phyloP scores from a whole-genome alignment of 2,113 vertebrate genomes.

The Charina bottae region DNA sequence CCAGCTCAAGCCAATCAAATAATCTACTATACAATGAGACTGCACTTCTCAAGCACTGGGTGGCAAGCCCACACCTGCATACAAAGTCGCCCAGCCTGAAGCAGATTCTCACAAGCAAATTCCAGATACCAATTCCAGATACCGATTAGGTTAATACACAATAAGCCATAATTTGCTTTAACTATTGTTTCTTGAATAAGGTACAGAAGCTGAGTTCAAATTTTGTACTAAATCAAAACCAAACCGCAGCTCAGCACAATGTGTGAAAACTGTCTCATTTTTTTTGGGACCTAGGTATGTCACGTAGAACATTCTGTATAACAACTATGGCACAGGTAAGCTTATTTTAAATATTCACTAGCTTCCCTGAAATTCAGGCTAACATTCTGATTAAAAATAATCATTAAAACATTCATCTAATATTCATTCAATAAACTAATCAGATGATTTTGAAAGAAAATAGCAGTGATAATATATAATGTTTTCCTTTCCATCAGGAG shows the following conservation, averaged over 20 bases:
- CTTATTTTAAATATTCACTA: not conserved
- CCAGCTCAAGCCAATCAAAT: not conserved
- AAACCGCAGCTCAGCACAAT: not conserved
- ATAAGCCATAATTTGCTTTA: not conserved
- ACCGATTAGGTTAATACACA: not conserved
- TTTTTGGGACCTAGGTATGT: not conserved
- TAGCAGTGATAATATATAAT: slow-evolving; percentile 43
- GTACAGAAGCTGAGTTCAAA: not conserved
- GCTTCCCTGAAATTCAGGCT: not conserved
- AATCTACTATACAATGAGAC: not conserved
- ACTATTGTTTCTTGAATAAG: not conserved
- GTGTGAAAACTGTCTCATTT: not conserved
- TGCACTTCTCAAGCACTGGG: not conserved
- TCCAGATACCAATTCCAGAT: not conserved
- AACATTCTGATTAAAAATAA: not conserved
- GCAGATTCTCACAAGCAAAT: not conserved
- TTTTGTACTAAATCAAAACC: not conserved
- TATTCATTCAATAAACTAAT: slow-evolving; percentile 12
- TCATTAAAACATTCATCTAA: slow-evolving; percentile 26
- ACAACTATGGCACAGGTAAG: not conserved
- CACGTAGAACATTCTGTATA: not conserved
- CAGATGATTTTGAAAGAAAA: slow-evolving; percentile 58
- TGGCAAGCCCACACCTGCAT: not conserved
- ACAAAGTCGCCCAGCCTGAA: not conserved
- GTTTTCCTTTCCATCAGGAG: slow-evolving; percentile 28